Base-by-base conservation (phyloP, 2,888 invertebrate genomes). In the Nomada fabriciana region DNA sequence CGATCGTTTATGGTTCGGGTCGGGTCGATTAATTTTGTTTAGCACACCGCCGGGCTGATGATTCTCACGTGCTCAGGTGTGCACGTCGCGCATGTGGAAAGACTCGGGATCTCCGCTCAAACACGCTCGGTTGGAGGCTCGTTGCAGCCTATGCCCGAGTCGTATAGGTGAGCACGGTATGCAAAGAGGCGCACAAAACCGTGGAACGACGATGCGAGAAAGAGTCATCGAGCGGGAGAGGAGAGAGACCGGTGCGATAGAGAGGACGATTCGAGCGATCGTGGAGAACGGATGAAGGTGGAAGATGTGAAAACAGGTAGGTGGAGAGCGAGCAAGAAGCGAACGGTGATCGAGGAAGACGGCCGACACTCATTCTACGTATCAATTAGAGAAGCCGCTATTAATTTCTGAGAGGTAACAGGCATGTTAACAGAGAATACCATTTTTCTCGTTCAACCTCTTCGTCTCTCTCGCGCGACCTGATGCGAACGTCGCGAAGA, bases 341-440 rank as follows among this genome's bases (percentile, higher is more conserved):
- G 29, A 36, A 65, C 63, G 57, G 61, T 79, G 79, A 80, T 52
- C 69, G 78, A 76, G 72, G 75, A 73, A 81, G 79, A 86, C 80
- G 85, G 84, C 77, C 84, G 52, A 88, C 80, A 87, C 85, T 89
- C 87, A 89, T 91, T 91, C 89, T 86, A 92, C 90, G 91, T 92
- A 91, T 91, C 91, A 92, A 91, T 92, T 92, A 91, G 89, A 89
- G 89, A 86, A 80, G 85, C 83, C 82, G 90, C 90, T 90, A 91
- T 92, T 91, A 91, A 91, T 92, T 91, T 90, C 88, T 87, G 83
- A 84, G 88, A 88, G 86, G 89, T 85, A 91, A 90, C 89, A 86
- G 89, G 83, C 88, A 88, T 86, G 90, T 91, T 91, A 90, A 90
- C 87, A 87, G 87, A 87, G 86, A 86, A 89, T 88, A 89, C 82